Base-by-base conservation (phyloP, 1,140 invertebrate species). In the Apis florea region DNA sequence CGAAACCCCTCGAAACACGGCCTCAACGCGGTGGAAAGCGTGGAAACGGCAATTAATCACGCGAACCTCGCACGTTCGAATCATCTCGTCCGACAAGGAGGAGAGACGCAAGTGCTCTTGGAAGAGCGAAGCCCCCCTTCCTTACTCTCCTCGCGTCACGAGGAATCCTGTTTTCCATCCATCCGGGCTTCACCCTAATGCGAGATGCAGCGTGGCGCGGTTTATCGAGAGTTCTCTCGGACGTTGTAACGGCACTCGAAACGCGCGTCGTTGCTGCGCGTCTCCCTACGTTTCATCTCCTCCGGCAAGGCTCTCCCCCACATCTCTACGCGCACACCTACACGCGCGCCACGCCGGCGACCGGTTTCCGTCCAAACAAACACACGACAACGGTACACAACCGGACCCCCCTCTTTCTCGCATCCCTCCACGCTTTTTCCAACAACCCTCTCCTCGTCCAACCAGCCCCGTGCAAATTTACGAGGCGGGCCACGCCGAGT, bases 281-380 rank as follows among this genome's bases (percentile, higher is more conserved):
- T 75, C 72, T 66, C 78, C 19, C 72, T 59, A n/a, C 63, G 53
- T 75, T 67, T 56, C 72, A 51, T 68, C 63, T 67, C 31, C 79
- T 49, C 24, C 51, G 72, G 71, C 72, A 75, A 81, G 79, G 72
- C 72, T 76, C 53, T 40, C 31, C 31, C 31, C 31, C 31, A 40
- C 31, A 2, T 2, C 31, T 40, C 2, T 17, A 6, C 54, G 4
- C 53, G 53, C 4, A 3, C 54, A 17, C 54, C n/a, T n/a, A 58
- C 53, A 24, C 53, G 6, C 67, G 75, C 59, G 40, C 51, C 67
- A 54, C 53, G 61, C 66, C 56, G 73, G 47, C 82, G 76, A 83
- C 81, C 81, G 82, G 84, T 83, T 83, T 83, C 53, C 68, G 70
- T 61, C 56, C 82, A 80, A 83, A 83, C 82, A 83, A 80, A 80